A percentile compares a stretch with the other conserved stretches of the same genome.
Conservation (phyloP, 1,140 invertebrate genomes). For the Pectinophora gossypiella region DNA sequence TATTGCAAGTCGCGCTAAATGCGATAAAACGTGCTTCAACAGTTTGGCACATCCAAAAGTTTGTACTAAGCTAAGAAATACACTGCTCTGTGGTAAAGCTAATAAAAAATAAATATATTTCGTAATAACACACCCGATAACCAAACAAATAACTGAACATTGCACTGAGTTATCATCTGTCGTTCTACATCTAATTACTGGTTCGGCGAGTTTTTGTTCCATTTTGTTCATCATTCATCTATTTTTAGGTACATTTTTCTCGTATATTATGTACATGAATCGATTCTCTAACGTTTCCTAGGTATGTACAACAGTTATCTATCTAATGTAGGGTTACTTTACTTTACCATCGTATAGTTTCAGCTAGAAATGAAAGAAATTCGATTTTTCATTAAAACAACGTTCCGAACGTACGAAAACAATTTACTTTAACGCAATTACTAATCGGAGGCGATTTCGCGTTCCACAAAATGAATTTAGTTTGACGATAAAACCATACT, state of each 20-base stretch:
- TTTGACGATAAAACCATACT: conserved; percentile 32
- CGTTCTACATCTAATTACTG: conserved; percentile 59
- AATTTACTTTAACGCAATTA: conserved; percentile 36
- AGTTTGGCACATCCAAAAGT: conserved; percentile 68
- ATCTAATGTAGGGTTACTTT: conserved; percentile 53
- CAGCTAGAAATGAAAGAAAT: conserved; percentile 12
- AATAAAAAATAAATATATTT: conserved; percentile 61
- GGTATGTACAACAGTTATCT: conserved; percentile 65
- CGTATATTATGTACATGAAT: conserved; percentile 64
- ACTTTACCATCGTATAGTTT: conserved; percentile 31
- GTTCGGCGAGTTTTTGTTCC: conserved; percentile 72
- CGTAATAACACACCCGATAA: conserved; percentile 46
- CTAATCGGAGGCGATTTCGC: conserved; percentile 66
- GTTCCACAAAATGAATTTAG: conserved; percentile 32
- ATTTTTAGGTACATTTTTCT: conserved; percentile 38
- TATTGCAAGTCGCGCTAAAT: conserved; percentile 63
- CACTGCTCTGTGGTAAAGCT: conserved; percentile 56
- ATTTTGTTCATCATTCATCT: conserved; percentile 49
- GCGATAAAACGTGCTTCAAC: conserved; percentile 57
- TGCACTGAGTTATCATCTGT: conserved; percentile 53
- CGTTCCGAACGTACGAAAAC: conserved; percentile 8
- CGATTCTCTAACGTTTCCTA: conserved; percentile 47
- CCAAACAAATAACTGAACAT: conserved; percentile 57
- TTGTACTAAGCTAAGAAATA: conserved; percentile 67
- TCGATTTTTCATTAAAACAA: not conserved